These are phyloP conservation scores for Cremastinae sp. DNA, from an alignment of 2,888 invertebrate species.

Conservation along the genomic window DNA sequence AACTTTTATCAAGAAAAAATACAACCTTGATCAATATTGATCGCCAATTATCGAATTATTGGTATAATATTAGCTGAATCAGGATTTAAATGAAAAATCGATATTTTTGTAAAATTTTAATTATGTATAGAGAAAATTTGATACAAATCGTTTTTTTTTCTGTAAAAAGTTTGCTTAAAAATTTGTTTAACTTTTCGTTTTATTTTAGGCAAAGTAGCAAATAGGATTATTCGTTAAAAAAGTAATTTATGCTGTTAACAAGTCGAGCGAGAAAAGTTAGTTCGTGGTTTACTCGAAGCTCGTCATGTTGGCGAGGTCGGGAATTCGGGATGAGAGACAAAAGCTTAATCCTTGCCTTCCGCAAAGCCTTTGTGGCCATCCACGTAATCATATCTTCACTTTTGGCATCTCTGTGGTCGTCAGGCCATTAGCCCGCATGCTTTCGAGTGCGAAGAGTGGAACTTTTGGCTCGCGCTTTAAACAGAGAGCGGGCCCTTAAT, in stretches of 20 bases:
- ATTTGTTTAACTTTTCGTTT: conserved; percentile 5
- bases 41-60: too few relatives aligned
- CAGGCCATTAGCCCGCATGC: conserved; percentile 20
- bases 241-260: too few relatives aligned
- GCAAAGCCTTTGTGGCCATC: conserved; percentile 24
- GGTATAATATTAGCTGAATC: too few relatives aligned
- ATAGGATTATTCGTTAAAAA: neutral
- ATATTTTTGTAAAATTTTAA: too few relatives aligned
- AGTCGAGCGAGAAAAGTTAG: neutral
- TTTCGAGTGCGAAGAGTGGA: conserved; percentile 42
- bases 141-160: too few relatives aligned
- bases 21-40: too few relatives aligned
- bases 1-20: too few relatives aligned
- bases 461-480: conserved; percentile 5
- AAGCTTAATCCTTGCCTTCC: conserved; percentile 22
- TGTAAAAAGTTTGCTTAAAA: conserved; percentile 7
- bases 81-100: too few relatives aligned
- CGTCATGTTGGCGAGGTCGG: neutral
- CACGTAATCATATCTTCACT: conserved; percentile 4
- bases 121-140: too few relatives aligned
- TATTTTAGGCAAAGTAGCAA: conserved; percentile 2
- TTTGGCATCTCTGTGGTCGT: conserved; percentile 1
- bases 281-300: neutral
- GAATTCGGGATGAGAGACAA: conserved; percentile 2
- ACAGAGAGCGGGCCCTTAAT: conserved; percentile 19